These are phyloP conservation scores for Clytia hemisphaerica DNA, from an alignment of 30 jellyfish, hydroid and myxozoan species.

Conservation along the genomic window DNA sequence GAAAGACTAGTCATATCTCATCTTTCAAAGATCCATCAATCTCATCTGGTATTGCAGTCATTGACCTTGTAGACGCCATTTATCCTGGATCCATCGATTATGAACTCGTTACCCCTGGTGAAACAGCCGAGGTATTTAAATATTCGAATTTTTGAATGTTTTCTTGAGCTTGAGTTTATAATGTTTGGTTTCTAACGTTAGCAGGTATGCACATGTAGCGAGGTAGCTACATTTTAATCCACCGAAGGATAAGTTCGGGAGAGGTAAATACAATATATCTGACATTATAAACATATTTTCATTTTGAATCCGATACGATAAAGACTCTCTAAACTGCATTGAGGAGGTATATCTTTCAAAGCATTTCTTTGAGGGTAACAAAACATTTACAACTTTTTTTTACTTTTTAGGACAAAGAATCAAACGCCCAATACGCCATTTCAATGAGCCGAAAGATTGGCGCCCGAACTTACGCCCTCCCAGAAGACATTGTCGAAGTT, in stretches of 20 bases:
- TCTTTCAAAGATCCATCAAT: slow-evolving; percentile 55
- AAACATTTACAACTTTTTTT: not conserved
- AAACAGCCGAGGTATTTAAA: slow-evolving; percentile 30
- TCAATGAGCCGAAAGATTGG: slow-evolving; percentile 74
- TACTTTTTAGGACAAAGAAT: slow-evolving; percentile 41
- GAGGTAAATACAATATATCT: too few species aligned
- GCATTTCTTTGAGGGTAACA: too few species aligned
- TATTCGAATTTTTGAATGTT: not conserved
- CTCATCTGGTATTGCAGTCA: slow-evolving; percentile 34
- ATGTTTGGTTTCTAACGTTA: too few species aligned
- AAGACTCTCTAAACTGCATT: too few species aligned
- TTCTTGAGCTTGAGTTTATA: too few species aligned
- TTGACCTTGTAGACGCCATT: slow-evolving; percentile 53
- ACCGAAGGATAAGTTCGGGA: too few species aligned
- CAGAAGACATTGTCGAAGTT: slow-evolving; percentile 64
- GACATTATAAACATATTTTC: too few species aligned
- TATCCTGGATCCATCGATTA: slow-evolving; percentile 47
- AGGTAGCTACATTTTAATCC: too few species aligned
- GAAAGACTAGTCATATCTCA: slow-evolving; percentile 33
- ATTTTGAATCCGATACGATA: too few species aligned
- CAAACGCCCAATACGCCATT: slow-evolving; percentile 62
- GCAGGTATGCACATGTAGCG: too few species aligned
- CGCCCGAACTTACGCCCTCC: slow-evolving; percentile 62
- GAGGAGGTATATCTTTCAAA: too few species aligned
- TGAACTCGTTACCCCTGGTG: slow-evolving; percentile 43